Base-by-base conservation (phyloP, 2,888 invertebrate genomes). In the Eurois occulta region DNA sequence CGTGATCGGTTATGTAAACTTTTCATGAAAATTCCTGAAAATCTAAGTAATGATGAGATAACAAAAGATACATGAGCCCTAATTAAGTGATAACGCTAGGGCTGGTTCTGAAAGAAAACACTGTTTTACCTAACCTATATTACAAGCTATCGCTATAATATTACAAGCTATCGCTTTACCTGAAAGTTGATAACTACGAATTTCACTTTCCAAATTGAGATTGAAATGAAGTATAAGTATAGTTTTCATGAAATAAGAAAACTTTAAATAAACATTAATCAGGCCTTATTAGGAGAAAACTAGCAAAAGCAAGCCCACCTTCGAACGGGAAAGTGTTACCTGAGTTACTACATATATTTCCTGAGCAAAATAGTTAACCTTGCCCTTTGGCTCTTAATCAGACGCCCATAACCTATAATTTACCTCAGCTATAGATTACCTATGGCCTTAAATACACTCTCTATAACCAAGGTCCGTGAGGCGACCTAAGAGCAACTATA, bases 381-480 rank as follows among this genome's bases (percentile, higher is more conserved):
- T 52, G 28, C 43, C n/a, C 52, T 43, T 64, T 52, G 16, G 4
- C 62, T 35, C 43, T 64, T 28, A 46, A 35, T 81, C 48, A 35
- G 48, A 75, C 81, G 81, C 58, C 35, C 24, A 21, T 48, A 62
- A 28, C 28, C 24, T 6, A 43, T 75, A 82, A 62, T 18, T 24
- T 35, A 10, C n/a, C 32, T 18, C 18, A 48, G 58, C 18, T 48
- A 38, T 24, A 72, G 32, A 32, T 21, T 28, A 16, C 28, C 41
- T 11, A 21, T 60, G 60, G 75, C 32, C 78, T 18, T 79, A 62
- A 52, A 43, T 52, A 60, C 84, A 68, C 69, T 76, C 55, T 69
- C 67, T 48, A n/a, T 32, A 21, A 16, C 35, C 48, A 52, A n/a
- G 76, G 13, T 64, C 24, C 24, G 38, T n/a, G 55, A 35, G 38